A percentile compares a stretch with the other conserved stretches of the same genome.
Evolutionary conservation across 2,113 vertebrate genomes (phyloP).

Genomic region (Labrus mixtus): DNA sequence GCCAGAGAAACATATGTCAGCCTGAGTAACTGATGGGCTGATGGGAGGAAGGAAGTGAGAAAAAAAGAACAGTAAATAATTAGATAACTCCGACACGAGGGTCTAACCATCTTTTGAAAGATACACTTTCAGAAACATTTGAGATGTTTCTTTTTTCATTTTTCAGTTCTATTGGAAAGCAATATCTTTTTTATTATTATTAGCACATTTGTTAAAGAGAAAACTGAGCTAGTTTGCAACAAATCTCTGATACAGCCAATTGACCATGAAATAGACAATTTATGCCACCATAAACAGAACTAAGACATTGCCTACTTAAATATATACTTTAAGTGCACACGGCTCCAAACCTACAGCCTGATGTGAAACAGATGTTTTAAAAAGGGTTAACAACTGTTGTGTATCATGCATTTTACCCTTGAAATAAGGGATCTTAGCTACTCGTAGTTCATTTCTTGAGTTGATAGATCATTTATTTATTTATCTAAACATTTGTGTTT

Average conservation of each 20-base stretch:
- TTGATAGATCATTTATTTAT: too few relatives aligned
- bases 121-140: background rate
- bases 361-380: too few relatives aligned
- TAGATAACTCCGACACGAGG: background rate
- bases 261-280: conserved; percentile 11
- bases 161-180: background rate
- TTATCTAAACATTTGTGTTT: background rate
- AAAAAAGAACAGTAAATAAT: background rate
- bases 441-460: too few relatives aligned
- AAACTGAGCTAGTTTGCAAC: conserved; percentile 8
- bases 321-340: conserved; percentile 1
- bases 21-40: conserved; percentile 44
- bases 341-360: conserved; percentile 3
- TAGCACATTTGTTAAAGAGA: background rate
- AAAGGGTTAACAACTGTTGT: too few relatives aligned
- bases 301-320: conserved; percentile 2
- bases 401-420: too few relatives aligned
- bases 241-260: conserved; percentile 14
- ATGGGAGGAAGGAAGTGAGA: background rate
- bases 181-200: too few relatives aligned
- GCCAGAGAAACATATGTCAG: conserved; percentile 73
- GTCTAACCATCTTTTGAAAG: background rate
- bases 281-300: background rate
- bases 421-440: too few relatives aligned
- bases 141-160: background rate